phyloP scores from a whole-genome alignment of 2,888 invertebrate genomes.

The Hecatera dysodea region DNA sequence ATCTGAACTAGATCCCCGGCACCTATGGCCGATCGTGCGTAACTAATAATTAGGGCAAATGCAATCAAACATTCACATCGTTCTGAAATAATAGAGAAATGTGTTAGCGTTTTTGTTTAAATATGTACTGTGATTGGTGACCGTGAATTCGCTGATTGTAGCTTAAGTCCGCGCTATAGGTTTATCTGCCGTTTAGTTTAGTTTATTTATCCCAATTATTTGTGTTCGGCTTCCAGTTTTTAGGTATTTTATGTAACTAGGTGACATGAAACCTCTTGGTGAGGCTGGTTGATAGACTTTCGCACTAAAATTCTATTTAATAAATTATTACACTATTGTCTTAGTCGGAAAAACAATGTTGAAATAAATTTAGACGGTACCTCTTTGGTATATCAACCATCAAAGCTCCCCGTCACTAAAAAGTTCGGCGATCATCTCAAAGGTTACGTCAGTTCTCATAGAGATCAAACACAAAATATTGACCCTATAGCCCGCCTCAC shows the following conservation, averaged over 20 bases:
- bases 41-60: constrained; percentile 63
- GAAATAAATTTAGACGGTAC: background rate
- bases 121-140: constrained; percentile 6
- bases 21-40: constrained; percentile 59
- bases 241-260: background rate
- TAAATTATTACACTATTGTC: background rate
- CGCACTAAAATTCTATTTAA: background rate
- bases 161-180: background rate
- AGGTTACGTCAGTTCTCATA: constrained; percentile 65
- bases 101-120: constrained; percentile 21
- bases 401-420: constrained; percentile 43
- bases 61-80: constrained; percentile 57
- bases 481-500: constrained; percentile 73
- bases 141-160: background rate
- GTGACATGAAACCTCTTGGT: background rate
- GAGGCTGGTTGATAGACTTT: background rate
- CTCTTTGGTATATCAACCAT: constrained; percentile 12
- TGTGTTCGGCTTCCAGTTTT: background rate
- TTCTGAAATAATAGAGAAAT: constrained; percentile 46
- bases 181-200: too few relatives aligned
- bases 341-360: background rate
- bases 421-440: constrained; percentile 66
- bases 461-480: constrained; percentile 79
- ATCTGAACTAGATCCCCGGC: constrained; percentile 59
- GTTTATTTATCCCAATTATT: background rate